phyloP scores from a whole-genome alignment of 2,888 invertebrate genomes.

The Zelleria hepariella region DNA sequence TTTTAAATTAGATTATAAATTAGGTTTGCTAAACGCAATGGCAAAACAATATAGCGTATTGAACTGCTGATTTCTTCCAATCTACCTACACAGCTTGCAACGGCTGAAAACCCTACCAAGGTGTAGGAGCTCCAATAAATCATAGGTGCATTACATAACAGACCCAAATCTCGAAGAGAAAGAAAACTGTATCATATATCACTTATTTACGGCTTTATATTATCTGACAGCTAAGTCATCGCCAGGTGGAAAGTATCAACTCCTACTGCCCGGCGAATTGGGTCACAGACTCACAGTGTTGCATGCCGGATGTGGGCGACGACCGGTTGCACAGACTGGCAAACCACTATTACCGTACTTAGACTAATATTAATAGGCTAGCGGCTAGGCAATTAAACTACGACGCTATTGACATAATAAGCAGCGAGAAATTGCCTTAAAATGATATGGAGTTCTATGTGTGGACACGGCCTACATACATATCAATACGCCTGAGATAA shows the following conservation, averaged over 20 bases:
- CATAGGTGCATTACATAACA: background rate
- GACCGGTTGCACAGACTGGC: slow-evolving; percentile 20
- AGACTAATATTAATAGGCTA: slow-evolving; percentile 1
- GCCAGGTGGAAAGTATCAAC: slow-evolving; percentile 15
- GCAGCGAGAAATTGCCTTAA: background rate
- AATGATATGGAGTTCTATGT: background rate
- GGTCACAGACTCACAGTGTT: slow-evolving; percentile 19
- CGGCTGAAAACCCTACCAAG: background rate
- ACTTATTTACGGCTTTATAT: background rate
- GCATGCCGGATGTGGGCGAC: slow-evolving; percentile 20
- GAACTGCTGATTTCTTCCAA: no score
- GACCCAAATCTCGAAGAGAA: background rate
- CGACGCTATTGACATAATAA: background rate
- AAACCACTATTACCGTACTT: slow-evolving; percentile 5
- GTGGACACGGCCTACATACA: no score
- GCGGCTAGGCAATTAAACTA: background rate
- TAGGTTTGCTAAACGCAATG: no score
- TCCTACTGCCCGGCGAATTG: slow-evolving; percentile 24
- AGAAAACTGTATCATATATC: background rate
- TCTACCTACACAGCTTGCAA: no score
- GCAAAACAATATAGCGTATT: no score
- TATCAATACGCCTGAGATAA: no score
- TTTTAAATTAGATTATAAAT: no score
- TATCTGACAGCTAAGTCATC: background rate
- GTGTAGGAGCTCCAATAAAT: background rate